phyloP scores from a whole-genome alignment of 2,113 vertebrate species.

The Haemorhous mexicanus region DNA sequence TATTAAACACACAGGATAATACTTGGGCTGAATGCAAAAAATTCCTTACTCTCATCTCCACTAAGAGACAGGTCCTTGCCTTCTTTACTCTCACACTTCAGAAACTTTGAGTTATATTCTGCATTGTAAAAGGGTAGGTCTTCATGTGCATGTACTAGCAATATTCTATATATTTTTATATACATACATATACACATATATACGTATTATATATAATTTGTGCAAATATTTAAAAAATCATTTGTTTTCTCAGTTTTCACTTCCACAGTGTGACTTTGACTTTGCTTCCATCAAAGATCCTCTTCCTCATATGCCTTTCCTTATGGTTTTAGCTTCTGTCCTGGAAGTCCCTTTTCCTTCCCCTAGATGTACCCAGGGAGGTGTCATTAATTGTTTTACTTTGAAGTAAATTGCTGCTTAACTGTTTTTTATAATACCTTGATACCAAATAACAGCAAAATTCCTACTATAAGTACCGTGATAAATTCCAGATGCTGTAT shows the following conservation, averaged over 20 bases:
- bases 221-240: background rate
- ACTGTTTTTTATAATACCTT: background rate
- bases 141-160: background rate
- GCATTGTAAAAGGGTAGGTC: background rate
- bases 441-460: background rate
- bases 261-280: background rate
- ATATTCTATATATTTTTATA: background rate
- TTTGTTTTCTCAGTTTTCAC: background rate
- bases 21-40: background rate
- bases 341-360: background rate
- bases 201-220: background rate
- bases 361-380: fast-evolving
- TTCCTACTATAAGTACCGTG: background rate
- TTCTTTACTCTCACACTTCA: background rate
- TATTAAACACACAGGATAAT: background rate
- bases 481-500: background rate
- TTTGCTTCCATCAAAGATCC: background rate
- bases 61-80: background rate
- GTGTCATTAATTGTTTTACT: background rate
- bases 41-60: background rate
- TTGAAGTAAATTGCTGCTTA: background rate
- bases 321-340: background rate
- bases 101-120: background rate
- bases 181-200: no score
- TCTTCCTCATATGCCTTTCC: background rate